These are phyloP conservation scores for Odontocolon sp. DNA, from an alignment of 2,888 invertebrate species.

Conservation along the genomic window DNA sequence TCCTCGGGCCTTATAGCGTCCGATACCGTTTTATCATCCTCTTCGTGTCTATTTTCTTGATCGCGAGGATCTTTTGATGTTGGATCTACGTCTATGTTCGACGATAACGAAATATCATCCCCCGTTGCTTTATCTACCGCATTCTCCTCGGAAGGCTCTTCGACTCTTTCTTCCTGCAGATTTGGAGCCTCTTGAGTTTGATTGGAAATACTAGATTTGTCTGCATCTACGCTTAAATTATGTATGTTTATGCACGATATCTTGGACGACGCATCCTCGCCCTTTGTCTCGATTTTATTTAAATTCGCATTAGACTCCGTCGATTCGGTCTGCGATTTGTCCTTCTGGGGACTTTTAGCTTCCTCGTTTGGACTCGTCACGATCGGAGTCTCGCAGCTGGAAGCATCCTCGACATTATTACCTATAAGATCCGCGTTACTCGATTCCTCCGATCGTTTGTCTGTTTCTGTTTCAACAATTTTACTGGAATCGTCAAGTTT, in stretches of 20 bases:
- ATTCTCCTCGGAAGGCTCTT: not conserved
- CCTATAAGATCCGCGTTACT: not conserved
- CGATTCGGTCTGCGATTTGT: not conserved
- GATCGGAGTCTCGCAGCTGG: not conserved
- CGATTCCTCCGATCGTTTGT: not conserved
- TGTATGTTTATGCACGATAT: not conserved
- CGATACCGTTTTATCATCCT: not conserved
- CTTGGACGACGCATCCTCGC: not conserved
- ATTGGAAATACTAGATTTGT: conserved; percentile 21
- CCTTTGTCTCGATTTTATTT: not conserved
- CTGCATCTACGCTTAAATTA: conserved; percentile 11
- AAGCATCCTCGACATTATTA: not conserved
- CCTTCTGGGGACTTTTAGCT: not conserved
- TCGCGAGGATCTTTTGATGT: not conserved
- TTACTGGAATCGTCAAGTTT: not conserved
- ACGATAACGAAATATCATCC: not conserved
- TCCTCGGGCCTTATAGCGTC: conserved; percentile 13
- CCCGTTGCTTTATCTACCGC: not conserved
- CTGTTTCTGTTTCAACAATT: not conserved
- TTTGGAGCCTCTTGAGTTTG: conserved; percentile 4
- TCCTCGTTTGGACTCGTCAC: too few relatives aligned
- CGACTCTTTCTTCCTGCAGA: not conserved
- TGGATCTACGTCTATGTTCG: not conserved
- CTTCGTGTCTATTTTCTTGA: not conserved
- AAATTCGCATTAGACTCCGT: not conserved